A percentile compares a stretch with the other conserved stretches of the same genome.
Evolutionary conservation across 1,140 invertebrate species (phyloP).

Genomic region (Bombus difficillimus): DNA sequence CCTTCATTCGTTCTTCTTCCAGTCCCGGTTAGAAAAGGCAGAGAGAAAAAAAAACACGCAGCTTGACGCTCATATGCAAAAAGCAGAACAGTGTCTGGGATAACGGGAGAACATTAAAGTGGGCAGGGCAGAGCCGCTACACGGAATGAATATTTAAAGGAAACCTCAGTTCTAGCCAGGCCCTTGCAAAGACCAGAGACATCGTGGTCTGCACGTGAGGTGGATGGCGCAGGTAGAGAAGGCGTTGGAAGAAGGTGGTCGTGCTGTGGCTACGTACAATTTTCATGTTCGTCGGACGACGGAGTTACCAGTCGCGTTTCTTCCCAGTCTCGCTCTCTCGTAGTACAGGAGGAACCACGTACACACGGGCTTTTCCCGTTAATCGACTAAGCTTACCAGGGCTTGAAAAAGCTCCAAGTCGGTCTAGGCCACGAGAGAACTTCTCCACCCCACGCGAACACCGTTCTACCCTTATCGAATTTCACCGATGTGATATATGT

Average conservation of each 20-base stretch:
- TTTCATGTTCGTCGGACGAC: constrained; percentile 36
- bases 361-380: constrained; percentile 5
- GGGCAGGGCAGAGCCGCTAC: constrained; percentile 60
- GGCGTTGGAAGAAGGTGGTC: constrained; percentile 37
- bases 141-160: constrained; percentile 73
- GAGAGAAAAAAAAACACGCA: background rate
- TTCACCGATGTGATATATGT: constrained; percentile 61
- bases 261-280: constrained; percentile 28
- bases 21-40: background rate
- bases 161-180: constrained; percentile 57
- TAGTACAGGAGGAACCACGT: constrained; percentile 4
- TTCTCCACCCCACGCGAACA: constrained; percentile 8
- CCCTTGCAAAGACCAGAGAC: constrained; percentile 52
- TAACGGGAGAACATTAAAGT: constrained; percentile 72
- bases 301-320: background rate
- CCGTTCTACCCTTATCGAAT: constrained; percentile 55
- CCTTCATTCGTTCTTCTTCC: constrained; percentile 19
- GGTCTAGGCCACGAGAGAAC: background rate
- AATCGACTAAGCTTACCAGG: constrained; percentile 53
- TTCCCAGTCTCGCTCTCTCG: background rate
- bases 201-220: constrained; percentile 59
- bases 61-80: constrained; percentile 65
- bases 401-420: constrained; percentile 37
- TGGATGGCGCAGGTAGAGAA: constrained; percentile 36
- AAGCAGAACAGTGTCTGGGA: constrained; percentile 70